These are phyloP conservation scores for Andrena haemorrhoa DNA, from an alignment of 2,888 invertebrate genomes.

Conservation along the genomic window DNA sequence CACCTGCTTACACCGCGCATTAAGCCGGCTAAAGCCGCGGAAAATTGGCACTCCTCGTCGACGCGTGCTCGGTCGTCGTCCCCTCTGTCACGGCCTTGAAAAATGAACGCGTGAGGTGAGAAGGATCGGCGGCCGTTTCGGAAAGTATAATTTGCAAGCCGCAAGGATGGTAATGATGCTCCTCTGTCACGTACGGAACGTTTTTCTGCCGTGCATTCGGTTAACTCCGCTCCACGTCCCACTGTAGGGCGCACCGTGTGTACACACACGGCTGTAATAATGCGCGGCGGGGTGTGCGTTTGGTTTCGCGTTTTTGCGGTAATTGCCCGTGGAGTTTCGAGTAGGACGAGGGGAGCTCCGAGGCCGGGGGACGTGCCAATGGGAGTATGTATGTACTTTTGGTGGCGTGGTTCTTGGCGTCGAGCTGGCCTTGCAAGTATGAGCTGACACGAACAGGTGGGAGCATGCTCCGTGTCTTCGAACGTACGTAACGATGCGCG, in stretches of 20 bases:
- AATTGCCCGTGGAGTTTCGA: constrained; percentile 12
- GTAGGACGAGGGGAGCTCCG: neutral
- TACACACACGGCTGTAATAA: constrained; percentile 15
- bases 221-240: constrained; percentile 28
- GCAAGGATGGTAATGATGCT: constrained; percentile 30
- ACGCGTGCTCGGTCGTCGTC: constrained; percentile 35
- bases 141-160: constrained; percentile 39
- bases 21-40: constrained; percentile 51
- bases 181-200: constrained; percentile 40
- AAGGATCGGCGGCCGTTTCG: constrained; percentile 48
- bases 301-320: constrained; percentile 30
- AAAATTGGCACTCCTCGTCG: constrained; percentile 58
- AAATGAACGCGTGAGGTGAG: constrained; percentile 53
- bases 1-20: constrained; percentile 65
- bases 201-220: constrained; percentile 17
- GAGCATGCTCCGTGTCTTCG: too few relatives aligned
- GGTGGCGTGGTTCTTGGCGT: neutral
- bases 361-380: neutral
- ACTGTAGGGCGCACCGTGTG: neutral
- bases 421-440: neutral
- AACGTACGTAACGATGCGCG: too few relatives aligned
- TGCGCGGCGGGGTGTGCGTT: neutral
- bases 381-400: neutral
- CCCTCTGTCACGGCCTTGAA: constrained; percentile 40
- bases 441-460: too few relatives aligned